Evolutionary conservation across 1,140 invertebrate species (phyloP).

Genomic region (Platyura marginata): DNA sequence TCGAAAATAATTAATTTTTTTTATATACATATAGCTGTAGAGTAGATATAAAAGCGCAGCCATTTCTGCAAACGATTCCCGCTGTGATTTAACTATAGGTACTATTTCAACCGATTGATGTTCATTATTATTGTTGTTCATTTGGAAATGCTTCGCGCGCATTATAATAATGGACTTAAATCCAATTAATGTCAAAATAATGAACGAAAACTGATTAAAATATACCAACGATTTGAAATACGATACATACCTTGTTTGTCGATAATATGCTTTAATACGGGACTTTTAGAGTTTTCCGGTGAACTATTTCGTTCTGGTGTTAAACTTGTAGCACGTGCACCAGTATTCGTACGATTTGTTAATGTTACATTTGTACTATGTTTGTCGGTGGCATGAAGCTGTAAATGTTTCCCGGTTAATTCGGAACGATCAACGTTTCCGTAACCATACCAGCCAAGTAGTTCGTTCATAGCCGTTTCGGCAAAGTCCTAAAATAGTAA

Average conservation of each 20-base stretch:
- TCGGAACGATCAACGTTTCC: conserved; percentile 32
- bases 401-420: background rate
- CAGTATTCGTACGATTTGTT: background rate
- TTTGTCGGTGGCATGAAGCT: background rate
- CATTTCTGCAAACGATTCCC: too few species aligned
- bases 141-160: too few species aligned
- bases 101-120: too few species aligned
- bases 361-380: background rate
- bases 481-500: conserved; percentile 87
- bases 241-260: conserved; percentile 15
- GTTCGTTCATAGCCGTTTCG: conserved; percentile 76
- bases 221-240: too few species aligned
- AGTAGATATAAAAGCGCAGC: too few species aligned
- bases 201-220: too few species aligned
- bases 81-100: too few species aligned
- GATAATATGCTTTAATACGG: conserved; percentile 14
- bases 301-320: conserved; percentile 22
- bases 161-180: too few species aligned
- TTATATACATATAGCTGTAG: too few species aligned
- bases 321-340: conserved; percentile 14
- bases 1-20: too few species aligned
- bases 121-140: too few species aligned
- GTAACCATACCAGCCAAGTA: conserved; percentile 78
- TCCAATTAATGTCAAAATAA: too few species aligned
- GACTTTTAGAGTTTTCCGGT: conserved; percentile 23